These are phyloP conservation scores for Sphaerophoria rueppellii DNA, from an alignment of 2,888 invertebrate genomes.

Conservation along the genomic window DNA sequence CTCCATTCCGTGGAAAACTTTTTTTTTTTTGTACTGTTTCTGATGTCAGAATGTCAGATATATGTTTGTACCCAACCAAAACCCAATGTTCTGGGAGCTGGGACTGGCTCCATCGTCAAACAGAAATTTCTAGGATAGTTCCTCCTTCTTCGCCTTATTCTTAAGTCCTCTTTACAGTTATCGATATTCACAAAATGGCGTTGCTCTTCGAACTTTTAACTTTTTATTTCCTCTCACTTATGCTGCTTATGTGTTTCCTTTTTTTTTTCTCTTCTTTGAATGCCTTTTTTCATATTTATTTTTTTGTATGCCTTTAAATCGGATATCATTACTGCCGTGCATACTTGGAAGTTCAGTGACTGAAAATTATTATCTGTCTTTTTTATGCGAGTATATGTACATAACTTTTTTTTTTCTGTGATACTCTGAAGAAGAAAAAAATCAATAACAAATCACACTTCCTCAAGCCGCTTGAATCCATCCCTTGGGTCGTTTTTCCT, in stretches of 20 bases:
- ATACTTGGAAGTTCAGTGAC: conserved; percentile 62
- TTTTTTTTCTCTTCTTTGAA: neutral
- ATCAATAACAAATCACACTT: conserved; percentile 65
- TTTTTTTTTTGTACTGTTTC: neutral
- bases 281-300: neutral
- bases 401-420: neutral
- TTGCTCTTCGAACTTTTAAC: conserved; percentile 32
- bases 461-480: conserved; percentile 34
- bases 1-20: conserved; percentile 17
- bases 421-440: conserved; percentile 30
- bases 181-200: conserved; percentile 47
- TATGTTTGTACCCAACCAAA: neutral
- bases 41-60: neutral
- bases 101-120: neutral
- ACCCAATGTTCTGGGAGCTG: neutral
- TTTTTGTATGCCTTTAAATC: conserved; percentile 7
- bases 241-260: neutral
- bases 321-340: conserved; percentile 42
- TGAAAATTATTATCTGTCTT: conserved; percentile 60
- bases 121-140: conserved; percentile 28
- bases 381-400: neutral
- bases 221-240: conserved; percentile 28
- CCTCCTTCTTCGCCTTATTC: neutral
- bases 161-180: neutral
- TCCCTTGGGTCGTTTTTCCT: conserved; percentile 28